A percentile compares a stretch with the other conserved stretches of the same genome.
These are phyloP conservation scores for Chaunax sp. DNA, from an alignment of 2,797 vertebrate genomes.

Conservation along the genomic window DNA sequence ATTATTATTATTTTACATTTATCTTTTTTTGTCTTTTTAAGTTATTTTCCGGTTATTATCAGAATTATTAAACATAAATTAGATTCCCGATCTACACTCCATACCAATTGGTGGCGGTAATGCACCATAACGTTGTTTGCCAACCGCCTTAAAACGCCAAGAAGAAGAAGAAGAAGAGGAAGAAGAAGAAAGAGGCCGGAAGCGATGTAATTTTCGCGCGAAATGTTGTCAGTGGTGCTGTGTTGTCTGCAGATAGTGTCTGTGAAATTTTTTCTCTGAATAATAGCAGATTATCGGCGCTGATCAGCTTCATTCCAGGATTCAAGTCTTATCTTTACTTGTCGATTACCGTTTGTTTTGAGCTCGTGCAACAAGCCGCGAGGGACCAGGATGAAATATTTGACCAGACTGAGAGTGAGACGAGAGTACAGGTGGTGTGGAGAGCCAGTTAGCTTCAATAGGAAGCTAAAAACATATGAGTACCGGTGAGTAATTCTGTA, in stretches of 20 bases:
- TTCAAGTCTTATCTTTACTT: accelerated
- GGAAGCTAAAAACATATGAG: conserved; percentile 79
- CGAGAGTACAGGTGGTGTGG: conserved; percentile 85
- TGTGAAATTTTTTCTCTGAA: neutral
- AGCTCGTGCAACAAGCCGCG: neutral
- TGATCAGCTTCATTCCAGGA: neutral
- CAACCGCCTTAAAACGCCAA: too few species aligned
- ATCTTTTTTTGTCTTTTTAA: too few species aligned
- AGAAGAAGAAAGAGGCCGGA: conserved; percentile 13
- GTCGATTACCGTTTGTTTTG: accelerated
- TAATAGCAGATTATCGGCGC: neutral
- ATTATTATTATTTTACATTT: too few species aligned
- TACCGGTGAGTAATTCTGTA: conserved; percentile 82
- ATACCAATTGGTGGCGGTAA: conserved; percentile 4
- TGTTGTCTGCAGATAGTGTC: accelerated
- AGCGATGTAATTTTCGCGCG: conserved; percentile 69
- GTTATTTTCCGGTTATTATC: too few species aligned
- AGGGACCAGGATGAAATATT: conserved; percentile 63
- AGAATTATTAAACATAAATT: too few species aligned
- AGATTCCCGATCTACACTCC: too few species aligned
- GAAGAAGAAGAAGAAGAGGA: too few species aligned
- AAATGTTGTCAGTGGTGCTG: conserved; percentile 9
- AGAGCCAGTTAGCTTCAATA: conserved; percentile 68
- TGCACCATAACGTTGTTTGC: too few species aligned
- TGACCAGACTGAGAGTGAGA: conserved; percentile 76